Evolutionary conservation across 2,113 vertebrate genomes (phyloP).

Genomic region (Orcinus orca): DNA sequence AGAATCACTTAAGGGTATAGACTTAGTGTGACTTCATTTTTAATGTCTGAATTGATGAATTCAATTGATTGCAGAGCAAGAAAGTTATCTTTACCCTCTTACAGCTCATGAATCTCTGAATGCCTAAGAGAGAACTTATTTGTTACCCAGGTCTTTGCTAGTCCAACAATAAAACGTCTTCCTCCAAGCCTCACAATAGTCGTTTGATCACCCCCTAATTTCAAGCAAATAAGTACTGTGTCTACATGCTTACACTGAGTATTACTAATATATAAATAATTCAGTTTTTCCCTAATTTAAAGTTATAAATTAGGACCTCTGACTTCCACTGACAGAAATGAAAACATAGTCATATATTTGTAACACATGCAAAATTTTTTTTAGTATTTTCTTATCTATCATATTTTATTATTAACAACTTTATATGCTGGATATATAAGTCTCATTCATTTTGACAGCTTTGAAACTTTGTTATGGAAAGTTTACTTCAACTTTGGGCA

Average conservation of each 20-base stretch:
- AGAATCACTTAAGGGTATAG: not conserved
- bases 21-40: not conserved
- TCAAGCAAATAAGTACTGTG: not conserved
- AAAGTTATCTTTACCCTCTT: not conserved
- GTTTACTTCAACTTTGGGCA: not conserved
- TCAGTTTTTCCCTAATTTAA: not conserved
- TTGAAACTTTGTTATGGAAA: not conserved
- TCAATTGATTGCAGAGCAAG: slow-evolving; percentile 8
- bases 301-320: slow-evolving; percentile 17
- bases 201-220: not conserved
- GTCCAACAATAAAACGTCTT: not conserved
- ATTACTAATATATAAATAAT: not conserved
- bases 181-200: not conserved
- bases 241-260: not conserved
- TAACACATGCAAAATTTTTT: not conserved
- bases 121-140: not conserved
- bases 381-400: not conserved
- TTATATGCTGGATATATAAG: not conserved
- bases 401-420: not conserved
- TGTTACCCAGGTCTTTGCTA: not conserved
- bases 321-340: not conserved
- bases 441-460: not conserved
- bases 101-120: not conserved
- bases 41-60: slow-evolving; percentile 4
- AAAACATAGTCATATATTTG: not conserved